Evolutionary conservation across 2,113 vertebrate genomes (phyloP), one percentile per base, ranked within the genome.

Genomic region (Galbula dea): DNA sequence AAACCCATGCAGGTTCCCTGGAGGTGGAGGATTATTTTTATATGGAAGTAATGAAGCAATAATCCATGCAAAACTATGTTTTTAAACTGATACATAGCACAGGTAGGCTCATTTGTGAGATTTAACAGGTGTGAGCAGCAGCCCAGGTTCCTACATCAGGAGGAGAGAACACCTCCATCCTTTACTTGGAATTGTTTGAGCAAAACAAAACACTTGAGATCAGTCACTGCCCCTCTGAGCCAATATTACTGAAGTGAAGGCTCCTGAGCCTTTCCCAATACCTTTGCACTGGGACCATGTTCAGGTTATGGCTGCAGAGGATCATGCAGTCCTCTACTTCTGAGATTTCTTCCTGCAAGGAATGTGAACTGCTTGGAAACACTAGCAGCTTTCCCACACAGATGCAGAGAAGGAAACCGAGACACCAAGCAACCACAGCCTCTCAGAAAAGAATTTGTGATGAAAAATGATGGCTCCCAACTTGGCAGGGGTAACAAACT

Each of bases 381-480:
- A 1, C 84, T 52, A 67, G 55, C 12, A 1, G 67, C 75, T 93
- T 94, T 94, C 79, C 77, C 74, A 93, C 88, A 89, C 1, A 3
- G 77, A 92, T 76, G 59, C 80, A 86, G 36, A n/a, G 83, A 90
- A 49, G 58, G 71, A 94, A 94, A 63, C 65, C 1, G 54, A 85
- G 86, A 95, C 73, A 94, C 94, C 65, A 93, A 79, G 95, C 88
- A 95, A 96, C 88, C 22, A 0, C 92, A 82, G 85, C 74, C 82
- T 90, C 84, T 89, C 81, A 84, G 89, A 83, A 89, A 93, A 94
- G 86, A 96, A 96, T 96, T 81, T 3, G 4, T 46, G 67, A 92
- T 78, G 73, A 93, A 95, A 95, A 96, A 86, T 88, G 13, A 95
- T 83, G 89, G 55, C 52, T 90, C 74, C 58, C 49, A 46, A 86